Evolutionary conservation across 2,113 vertebrate genomes (phyloP), one percentile per base, ranked within the genome.

Genomic region (Microtus montanus): DNA sequence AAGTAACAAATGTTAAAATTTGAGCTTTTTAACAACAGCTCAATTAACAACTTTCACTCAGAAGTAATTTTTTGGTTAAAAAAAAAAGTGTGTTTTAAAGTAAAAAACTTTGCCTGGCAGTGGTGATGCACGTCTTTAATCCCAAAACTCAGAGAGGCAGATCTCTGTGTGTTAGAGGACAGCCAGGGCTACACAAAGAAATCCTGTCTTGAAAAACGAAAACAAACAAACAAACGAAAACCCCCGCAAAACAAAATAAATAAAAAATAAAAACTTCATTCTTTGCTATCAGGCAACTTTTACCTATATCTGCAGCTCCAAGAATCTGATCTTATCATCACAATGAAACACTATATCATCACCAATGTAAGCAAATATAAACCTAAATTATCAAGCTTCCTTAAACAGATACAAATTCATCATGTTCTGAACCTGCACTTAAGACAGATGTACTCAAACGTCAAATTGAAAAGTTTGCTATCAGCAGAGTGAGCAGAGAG

Each of bases 361-460:
- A 6, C 24, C n/a, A 64, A 90, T 74, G 20, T 49, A 88, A 93
- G 4, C 79, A 97, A 89, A 9, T 44, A 47, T 86, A 93, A 90
- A 71, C 13, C 35, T 64, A 82, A 95, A 85, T 47, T 47, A 88
- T 33, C 28, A 84, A 54, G 86, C 58, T 90, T 91, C 12, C 22
- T n/a, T 8, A 71, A 19, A 66, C 26, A 66, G 11, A 87, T n/a
- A 78, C 1, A 58, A 82, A 80, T 61, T 71, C 35, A 90, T 58
- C 88, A 73, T 35, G 22, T 86, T 85, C 6, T 96, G 30, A 94
- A 78, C 13, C 17, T 94, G 13, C 88, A 92, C 49, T 95, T 90
- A 88, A 92, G 1, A 86, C 49, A 58, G 6, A 84, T 93, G 52
- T 13, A 88, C 35, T 88, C 30, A 61, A 63, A 84, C 91, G 84